These are phyloP conservation scores for Drosophila engyochracea DNA, from an alignment of 2,888 invertebrate genomes.

Conservation along the genomic window DNA sequence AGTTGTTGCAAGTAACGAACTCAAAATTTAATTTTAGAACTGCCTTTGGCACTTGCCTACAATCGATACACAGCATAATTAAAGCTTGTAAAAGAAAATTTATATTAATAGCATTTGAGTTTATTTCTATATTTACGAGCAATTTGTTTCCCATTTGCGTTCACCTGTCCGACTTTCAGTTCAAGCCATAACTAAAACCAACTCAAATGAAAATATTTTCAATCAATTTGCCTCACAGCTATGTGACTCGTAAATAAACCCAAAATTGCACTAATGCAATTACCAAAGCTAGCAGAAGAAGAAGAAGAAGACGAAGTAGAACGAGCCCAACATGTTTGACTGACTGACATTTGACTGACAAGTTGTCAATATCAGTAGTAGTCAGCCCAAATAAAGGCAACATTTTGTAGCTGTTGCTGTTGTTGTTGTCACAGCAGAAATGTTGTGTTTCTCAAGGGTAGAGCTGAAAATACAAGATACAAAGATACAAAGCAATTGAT, in stretches of 20 bases:
- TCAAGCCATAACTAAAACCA: constrained; percentile 42
- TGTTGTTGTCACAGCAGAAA: constrained; percentile 39
- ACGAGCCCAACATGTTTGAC: constrained; percentile 62
- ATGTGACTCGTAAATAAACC: constrained; percentile 47
- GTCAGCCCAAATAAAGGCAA: constrained; percentile 28
- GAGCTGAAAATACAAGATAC: background rate
- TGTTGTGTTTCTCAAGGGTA: constrained; percentile 27
- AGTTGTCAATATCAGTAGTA: constrained; percentile 75
- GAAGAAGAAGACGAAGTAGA: background rate
- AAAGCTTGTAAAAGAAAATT: background rate
- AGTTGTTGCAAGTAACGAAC: constrained; percentile 2
- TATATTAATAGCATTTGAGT: background rate
- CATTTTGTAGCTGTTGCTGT: constrained; percentile 12
- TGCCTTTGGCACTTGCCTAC: background rate
- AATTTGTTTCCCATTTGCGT: constrained; percentile 19
- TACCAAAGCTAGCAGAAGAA: constrained; percentile 18
- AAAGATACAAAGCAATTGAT: constrained; percentile 29
- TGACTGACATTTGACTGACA: constrained; percentile 84
- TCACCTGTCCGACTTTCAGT: constrained; percentile 21
- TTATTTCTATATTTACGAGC: background rate
- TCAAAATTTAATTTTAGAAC: constrained; percentile 17
- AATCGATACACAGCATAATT: constrained; percentile 3
- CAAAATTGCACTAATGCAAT: constrained; percentile 58
- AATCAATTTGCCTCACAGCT: constrained; percentile 49
- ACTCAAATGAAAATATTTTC: constrained; percentile 43